phyloP scores from a whole-genome alignment of 2,113 vertebrate genomes.

The Daphoenositta chrysoptera region DNA sequence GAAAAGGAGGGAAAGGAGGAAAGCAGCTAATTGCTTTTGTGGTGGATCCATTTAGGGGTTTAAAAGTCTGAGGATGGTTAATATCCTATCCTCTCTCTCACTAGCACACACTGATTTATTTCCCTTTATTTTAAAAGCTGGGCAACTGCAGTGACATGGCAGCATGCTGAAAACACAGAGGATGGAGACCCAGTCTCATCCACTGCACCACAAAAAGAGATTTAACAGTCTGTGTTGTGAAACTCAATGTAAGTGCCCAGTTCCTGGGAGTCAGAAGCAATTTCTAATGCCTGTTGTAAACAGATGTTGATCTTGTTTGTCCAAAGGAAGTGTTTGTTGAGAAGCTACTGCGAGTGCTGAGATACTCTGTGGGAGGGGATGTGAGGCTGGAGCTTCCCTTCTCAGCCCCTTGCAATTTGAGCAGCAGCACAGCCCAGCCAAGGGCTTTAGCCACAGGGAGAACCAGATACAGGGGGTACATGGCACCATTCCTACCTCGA shows the following conservation, averaged over 20 bases:
- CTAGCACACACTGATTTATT: background rate
- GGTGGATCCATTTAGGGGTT: background rate
- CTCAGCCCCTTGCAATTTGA: background rate
- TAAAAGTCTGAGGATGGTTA: background rate
- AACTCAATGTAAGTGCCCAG: background rate
- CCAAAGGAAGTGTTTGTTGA: background rate
- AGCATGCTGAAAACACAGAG: background rate
- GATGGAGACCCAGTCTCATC: background rate
- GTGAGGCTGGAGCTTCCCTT: background rate
- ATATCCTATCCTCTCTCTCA: background rate
- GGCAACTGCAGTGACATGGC: background rate
- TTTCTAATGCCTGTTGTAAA: background rate
- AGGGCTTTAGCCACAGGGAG: background rate
- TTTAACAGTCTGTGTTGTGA: background rate
- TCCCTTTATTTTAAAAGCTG: background rate
- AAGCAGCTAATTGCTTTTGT: background rate
- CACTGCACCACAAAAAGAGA: background rate
- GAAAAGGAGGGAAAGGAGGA: background rate
- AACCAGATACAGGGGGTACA: background rate
- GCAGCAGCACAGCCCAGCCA: background rate
- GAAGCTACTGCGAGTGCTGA: background rate
- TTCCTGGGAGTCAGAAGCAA: background rate
- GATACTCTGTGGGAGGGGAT: background rate
- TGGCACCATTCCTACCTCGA: background rate
- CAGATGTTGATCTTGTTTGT: background rate